A percentile compares a stretch with the other conserved stretches of the same genome.
Conservation (phyloP, 2,888 invertebrate genomes). For the Polietes domitor region DNA sequence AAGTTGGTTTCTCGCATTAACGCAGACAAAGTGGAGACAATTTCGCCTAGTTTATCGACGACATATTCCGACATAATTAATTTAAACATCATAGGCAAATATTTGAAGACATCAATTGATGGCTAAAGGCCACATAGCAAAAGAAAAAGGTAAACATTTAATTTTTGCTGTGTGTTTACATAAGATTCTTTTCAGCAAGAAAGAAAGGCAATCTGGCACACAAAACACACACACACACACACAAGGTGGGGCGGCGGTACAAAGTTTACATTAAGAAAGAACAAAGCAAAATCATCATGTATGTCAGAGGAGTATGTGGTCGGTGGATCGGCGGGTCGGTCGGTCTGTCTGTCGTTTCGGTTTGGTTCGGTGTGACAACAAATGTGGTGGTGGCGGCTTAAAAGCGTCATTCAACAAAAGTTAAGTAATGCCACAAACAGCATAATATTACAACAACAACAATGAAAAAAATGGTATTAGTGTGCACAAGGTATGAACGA, state of each 20-base stretch:
- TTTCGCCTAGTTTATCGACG: too few relatives aligned
- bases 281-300: neutral
- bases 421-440: conserved; percentile 14
- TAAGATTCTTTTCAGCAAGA: neutral
- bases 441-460: neutral
- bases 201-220: neutral
- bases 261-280: conserved; percentile 22
- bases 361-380: conserved; percentile 39
- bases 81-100: too few relatives aligned
- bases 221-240: too few relatives aligned
- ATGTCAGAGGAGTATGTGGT: neutral
- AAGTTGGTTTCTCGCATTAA: too few relatives aligned
- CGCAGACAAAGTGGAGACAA: too few relatives aligned
- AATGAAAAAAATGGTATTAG: too few relatives aligned
- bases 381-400: conserved; percentile 36
- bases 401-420: conserved; percentile 33
- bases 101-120: too few relatives aligned
- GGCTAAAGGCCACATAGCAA: neutral
- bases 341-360: too few relatives aligned
- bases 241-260: too few relatives aligned
- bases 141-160: neutral
- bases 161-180: neutral
- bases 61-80: too few relatives aligned
- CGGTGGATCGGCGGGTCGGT: too few relatives aligned
- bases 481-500: neutral